Evolutionary conservation across 2,113 vertebrate genomes (phyloP).

Genomic region (Anhinga rufa): DNA sequence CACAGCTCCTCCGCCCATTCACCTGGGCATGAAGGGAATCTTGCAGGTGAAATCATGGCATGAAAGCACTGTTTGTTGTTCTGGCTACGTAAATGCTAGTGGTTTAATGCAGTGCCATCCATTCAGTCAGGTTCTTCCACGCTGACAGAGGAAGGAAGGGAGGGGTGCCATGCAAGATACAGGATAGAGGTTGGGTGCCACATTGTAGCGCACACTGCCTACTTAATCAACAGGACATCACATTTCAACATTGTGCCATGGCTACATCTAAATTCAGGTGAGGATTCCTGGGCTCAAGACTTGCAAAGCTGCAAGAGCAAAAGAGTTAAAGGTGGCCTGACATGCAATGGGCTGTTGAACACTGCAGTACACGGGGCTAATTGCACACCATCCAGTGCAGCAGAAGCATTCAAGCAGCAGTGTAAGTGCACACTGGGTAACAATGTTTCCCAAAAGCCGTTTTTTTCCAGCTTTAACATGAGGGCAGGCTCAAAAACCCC

Average conservation of each 20-base stretch:
- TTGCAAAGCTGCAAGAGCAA: neutral
- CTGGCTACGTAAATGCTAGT: neutral
- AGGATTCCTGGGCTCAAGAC: neutral
- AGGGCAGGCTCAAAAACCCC: neutral
- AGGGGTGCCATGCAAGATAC: neutral
- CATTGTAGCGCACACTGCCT: neutral
- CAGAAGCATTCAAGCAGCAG: neutral
- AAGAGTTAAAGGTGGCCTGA: neutral
- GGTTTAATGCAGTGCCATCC: neutral
- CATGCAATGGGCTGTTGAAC: neutral
- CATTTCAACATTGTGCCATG: neutral
- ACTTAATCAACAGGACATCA: neutral
- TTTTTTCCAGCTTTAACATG: neutral
- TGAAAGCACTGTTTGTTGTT: neutral
- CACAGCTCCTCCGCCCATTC: neutral
- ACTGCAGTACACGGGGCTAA: neutral
- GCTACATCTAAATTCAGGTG: neutral
- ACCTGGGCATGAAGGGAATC: neutral
- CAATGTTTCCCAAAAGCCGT: neutral
- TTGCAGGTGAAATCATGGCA: neutral
- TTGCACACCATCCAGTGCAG: neutral
- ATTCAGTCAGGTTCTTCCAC: neutral
- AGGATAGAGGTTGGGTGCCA: rapidly evolving
- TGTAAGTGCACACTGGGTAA: neutral
- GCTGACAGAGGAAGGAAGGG: neutral